Base-by-base conservation (phyloP, 2,888 invertebrate species). In the Dryomyza anilis region DNA sequence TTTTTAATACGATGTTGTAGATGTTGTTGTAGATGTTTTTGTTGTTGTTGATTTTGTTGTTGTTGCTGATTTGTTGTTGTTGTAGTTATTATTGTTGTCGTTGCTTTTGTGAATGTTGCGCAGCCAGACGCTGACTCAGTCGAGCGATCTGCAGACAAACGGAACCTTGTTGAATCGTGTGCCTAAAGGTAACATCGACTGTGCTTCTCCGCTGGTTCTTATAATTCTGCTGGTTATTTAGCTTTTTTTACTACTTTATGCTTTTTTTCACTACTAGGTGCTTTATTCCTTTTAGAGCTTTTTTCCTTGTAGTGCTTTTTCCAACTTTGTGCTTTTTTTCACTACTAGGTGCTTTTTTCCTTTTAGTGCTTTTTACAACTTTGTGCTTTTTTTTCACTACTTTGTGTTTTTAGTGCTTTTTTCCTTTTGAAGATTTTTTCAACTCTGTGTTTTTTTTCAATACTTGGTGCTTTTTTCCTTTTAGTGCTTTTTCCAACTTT, bases 1-100 rank as follows among this genome's bases (percentile, higher is more conserved):
- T 57, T 36, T 65, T 53, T n/a, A n/a, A n/a, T n/a, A 21, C 45
- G 53, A 16, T 39, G 36, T 30, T 59, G 48, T 52, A 61, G 56
- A 29, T 63, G 56, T 67, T 67, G 55, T 67, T 64, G 66, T 63
- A 43, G 30, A 46, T 62, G 59, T 39, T 33, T 67, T 60, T 55
- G 46, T 66, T 69, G 59, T 43, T 66, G 61, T 45, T 61, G 58
- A 29, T 39, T 16, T 53, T 55, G 43, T 56, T 63, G 60, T 29
- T 63, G 30, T 39, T 62, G 36, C 39, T 6, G 48, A 36, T 25
- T 43, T 53, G 52, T 56, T 65, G 52, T 23, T 59, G 39, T 43
- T 62, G 36, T 61, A 43, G 48, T 50, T 65, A 45, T 30, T 59
- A 63, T 63, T 66, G 57, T 30, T 63, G 16, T 3, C 23, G 21